Conservation (phyloP, 2,113 vertebrate genomes). For the Myocastor coypus region DNA sequence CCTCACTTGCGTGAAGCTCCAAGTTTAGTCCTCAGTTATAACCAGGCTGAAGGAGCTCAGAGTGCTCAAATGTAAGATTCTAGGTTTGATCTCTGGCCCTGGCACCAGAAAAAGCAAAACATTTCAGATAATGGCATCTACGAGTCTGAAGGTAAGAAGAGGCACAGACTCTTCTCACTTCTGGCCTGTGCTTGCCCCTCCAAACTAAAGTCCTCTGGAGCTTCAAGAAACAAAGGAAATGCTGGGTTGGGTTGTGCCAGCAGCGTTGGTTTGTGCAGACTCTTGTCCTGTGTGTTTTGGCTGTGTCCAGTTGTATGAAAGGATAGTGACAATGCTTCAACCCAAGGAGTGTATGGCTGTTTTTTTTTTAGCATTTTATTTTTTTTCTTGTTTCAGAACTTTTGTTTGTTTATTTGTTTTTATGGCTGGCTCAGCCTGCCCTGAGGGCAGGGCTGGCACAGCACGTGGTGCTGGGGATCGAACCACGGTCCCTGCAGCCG, state of each 20-base stretch:
- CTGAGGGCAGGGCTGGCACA: no score
- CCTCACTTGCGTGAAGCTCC: neutral
- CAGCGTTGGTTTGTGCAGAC: neutral
- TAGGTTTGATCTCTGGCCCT: neutral
- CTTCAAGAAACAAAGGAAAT: conserved; percentile 18
- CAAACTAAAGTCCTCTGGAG: neutral
- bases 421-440: no score
- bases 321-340: neutral
- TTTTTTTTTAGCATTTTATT: no score
- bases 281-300: neutral
- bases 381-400: no score
- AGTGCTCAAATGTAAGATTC: neutral
- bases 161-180: neutral
- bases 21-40: neutral
- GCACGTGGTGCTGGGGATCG: no score
- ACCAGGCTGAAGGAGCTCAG: neutral
- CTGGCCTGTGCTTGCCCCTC: neutral
- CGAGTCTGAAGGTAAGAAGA: neutral
- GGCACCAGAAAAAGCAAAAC: neutral
- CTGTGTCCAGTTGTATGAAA: neutral
- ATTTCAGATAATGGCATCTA: neutral
- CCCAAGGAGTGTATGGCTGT: conserved; percentile 5
- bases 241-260: neutral
- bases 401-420: no score
- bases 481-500: no score